These are phyloP conservation scores for Antheraea pernyi DNA, from an alignment of 1,140 invertebrate species.

Conservation along the genomic window DNA sequence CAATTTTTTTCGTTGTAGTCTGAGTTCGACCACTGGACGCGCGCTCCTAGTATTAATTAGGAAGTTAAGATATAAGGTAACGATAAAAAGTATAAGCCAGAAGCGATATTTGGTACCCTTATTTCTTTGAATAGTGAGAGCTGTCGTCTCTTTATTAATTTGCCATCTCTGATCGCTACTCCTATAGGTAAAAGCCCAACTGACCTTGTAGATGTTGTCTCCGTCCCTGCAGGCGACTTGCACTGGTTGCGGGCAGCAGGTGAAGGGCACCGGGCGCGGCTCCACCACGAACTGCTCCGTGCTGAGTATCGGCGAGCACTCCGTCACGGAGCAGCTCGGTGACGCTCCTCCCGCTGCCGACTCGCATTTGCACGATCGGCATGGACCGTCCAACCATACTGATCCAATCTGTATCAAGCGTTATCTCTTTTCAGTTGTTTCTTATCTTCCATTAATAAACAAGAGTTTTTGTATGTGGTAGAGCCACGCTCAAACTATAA, in stretches of 20 bases:
- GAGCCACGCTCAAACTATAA: too few relatives aligned
- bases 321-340: slow-evolving; percentile 58
- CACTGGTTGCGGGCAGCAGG: slow-evolving; percentile 82
- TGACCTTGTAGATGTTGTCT: slow-evolving; percentile 77
- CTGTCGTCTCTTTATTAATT: neutral
- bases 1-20: too few relatives aligned
- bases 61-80: too few relatives aligned
- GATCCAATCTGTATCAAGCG: slow-evolving; percentile 68
- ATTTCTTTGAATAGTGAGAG: too few relatives aligned
- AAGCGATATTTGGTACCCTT: too few relatives aligned
- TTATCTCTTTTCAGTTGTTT: too few relatives aligned
- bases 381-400: slow-evolving; percentile 85
- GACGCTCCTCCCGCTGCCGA: slow-evolving; percentile 28
- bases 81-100: too few relatives aligned
- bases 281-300: slow-evolving; percentile 80
- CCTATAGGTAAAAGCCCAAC: neutral
- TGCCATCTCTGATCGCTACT: neutral
- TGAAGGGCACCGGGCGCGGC: slow-evolving; percentile 69
- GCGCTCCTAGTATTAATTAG: too few relatives aligned
- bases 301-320: slow-evolving; percentile 66
- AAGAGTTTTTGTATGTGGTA: too few relatives aligned
- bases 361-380: slow-evolving; percentile 82
- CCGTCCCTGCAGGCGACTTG: slow-evolving; percentile 82
- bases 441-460: too few relatives aligned
- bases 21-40: too few relatives aligned